Conservation (phyloP, 1,140 invertebrate genomes). For the Melitaea cinxia region DNA sequence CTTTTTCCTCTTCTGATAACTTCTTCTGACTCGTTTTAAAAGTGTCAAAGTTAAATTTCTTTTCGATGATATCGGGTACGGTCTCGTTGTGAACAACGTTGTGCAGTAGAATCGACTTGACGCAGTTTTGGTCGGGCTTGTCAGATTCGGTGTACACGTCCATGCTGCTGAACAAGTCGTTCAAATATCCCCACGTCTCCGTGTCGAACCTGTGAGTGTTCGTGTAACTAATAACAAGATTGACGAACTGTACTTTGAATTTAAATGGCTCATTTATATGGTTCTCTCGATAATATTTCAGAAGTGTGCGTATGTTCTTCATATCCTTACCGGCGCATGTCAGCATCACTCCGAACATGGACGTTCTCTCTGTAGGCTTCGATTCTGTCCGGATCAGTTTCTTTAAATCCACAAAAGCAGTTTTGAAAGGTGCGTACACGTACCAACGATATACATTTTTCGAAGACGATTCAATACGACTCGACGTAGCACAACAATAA, state of each 20-base stretch:
- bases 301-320: constrained; percentile 42
- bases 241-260: constrained; percentile 55
- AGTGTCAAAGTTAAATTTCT: constrained; percentile 51
- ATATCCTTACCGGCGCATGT: constrained; percentile 34
- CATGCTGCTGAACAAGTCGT: too few species aligned
- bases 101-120: constrained; percentile 49
- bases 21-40: constrained; percentile 25
- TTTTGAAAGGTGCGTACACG: constrained; percentile 50
- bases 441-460: constrained; percentile 55
- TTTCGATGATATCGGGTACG: constrained; percentile 54
- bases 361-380: constrained; percentile 45
- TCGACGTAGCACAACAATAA: too few species aligned
- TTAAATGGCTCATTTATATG: too few species aligned
- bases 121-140: constrained; percentile 45
- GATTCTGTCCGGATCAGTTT: constrained; percentile 53
- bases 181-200: too few species aligned
- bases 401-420: constrained; percentile 54
- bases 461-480: neutral
- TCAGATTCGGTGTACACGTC: constrained; percentile 55
- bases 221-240: constrained; percentile 42
- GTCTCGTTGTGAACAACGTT: constrained; percentile 43
- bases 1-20: too few species aligned
- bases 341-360: constrained; percentile 50
- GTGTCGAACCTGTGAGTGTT: constrained; percentile 8
- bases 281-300: constrained; percentile 58